phyloP scores from a whole-genome alignment of 2,888 invertebrate species.

The Philereme transversata region DNA sequence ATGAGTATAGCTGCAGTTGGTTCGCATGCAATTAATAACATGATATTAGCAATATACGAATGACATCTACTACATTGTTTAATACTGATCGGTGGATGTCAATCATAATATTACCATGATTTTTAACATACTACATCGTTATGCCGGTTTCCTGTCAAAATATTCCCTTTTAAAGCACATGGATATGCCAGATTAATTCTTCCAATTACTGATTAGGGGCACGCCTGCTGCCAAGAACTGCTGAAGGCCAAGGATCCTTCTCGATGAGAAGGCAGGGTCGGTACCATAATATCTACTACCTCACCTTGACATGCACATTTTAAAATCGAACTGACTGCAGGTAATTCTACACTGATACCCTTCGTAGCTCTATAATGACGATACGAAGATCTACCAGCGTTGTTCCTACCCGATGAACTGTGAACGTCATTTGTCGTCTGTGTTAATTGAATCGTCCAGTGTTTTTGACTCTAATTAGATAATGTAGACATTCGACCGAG shows the following conservation, averaged over 20 bases:
- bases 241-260: no score
- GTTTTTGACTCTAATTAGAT: slow-evolving; percentile 45
- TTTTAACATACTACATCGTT: no score
- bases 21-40: neutral
- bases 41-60: no score
- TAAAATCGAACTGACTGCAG: slow-evolving; percentile 7
- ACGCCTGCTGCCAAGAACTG: no score
- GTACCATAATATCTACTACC: slow-evolving; percentile 1
- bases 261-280: neutral
- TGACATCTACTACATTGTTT: no score
- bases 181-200: no score
- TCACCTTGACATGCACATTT: neutral
- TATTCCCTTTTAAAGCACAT: no score
- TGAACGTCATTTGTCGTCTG: slow-evolving; percentile 54
- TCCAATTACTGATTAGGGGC: no score
- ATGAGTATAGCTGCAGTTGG: neutral
- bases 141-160: no score
- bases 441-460: slow-evolving; percentile 54
- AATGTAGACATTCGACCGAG: slow-evolving; percentile 48
- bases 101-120: no score
- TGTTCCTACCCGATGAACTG: slow-evolving; percentile 52
- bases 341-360: slow-evolving; percentile 31
- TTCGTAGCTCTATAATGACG: slow-evolving; percentile 24
- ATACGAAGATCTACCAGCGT: slow-evolving; percentile 27
- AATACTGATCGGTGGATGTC: no score